Conservation (phyloP, 1,140 invertebrate genomes). For the Plectrocnemia conspersa region DNA sequence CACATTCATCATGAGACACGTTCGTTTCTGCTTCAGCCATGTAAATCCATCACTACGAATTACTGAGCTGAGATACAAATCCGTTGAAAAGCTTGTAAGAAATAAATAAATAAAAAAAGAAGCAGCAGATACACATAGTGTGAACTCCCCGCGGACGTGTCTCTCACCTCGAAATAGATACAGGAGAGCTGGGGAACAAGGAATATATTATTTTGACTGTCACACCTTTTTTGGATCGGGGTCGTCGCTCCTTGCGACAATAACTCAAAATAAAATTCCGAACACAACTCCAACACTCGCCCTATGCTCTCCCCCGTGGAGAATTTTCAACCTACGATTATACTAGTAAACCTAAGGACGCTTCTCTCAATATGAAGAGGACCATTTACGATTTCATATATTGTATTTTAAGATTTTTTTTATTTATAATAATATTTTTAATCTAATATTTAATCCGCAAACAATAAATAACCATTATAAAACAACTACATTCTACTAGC, state of each 20-base stretch:
- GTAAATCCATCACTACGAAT: slow-evolving; percentile 10
- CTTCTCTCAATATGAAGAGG: no score
- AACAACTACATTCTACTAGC: no score
- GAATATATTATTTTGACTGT: slow-evolving; percentile 13
- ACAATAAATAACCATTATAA: no score
- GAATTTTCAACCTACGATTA: slow-evolving; percentile 11
- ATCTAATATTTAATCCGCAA: no score
- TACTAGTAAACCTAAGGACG: no score
- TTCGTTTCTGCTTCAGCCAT: no score
- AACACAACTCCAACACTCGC: slow-evolving; percentile 5
- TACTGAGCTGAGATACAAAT: slow-evolving; percentile 7
- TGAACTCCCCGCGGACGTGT: slow-evolving; percentile 7
- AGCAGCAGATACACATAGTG: slow-evolving; percentile 6
- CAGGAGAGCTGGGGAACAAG: slow-evolving; percentile 8
- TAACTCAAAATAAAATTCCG: slow-evolving; percentile 24
- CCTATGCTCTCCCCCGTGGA: slow-evolving; percentile 4
- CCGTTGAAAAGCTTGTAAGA: slow-evolving; percentile 4
- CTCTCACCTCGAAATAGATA: slow-evolving; percentile 13
- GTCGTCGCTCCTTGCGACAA: slow-evolving; percentile 6
- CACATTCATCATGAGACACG: no score
- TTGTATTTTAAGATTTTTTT: no score
- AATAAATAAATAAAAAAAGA: slow-evolving; percentile 5
- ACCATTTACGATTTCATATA: no score
- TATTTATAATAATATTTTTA: no score
- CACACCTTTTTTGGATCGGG: slow-evolving; percentile 15